Evolutionary conservation across 2,888 invertebrate species (phyloP), one percentile per base, ranked within the genome.

Genomic region (Pseudeuparius sepicola): DNA sequence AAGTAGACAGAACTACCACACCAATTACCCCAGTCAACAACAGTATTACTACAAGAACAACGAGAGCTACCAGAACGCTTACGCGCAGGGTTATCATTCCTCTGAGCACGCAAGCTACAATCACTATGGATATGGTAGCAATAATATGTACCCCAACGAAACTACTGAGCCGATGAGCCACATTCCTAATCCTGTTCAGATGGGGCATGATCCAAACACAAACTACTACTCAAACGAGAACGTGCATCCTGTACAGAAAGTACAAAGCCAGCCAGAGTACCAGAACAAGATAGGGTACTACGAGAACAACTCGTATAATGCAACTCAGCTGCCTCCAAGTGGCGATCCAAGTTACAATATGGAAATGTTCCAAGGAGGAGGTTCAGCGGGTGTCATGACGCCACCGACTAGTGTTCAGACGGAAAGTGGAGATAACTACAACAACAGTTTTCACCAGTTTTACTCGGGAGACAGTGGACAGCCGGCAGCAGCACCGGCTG

Each of bases 361-460:
- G 43, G 65, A 67, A 37, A 59, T 64, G 14, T 59, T 61, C 40
- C 62, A 65, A 34, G 57, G 64, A 5, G 61, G 62, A 11, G 60
- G 60, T 2, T 61, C 64, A 3, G 63, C 66, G 20, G 65, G 64
- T 1, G 66, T 73, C 15, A 73, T 73, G 64, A 72, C 75, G 6
- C 72, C 75, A 4, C 74, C 75, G 0, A 65, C 67, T 25, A 70
- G 65, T 49, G 65, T 65, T 24, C 68, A 67, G 45, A 67, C 67
- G 2, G 79, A 78, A 46, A 70, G 73, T 43, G 68, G 65, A 40
- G 80, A 79, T 39, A 70, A 70, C 41, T 81, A 79, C 57, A 75
- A 73, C 47, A 74, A 73, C 38, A n/a, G n/a, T n/a, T 80, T 76
- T 59, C 78, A 78, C 46, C 78, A 78, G 55, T 80, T 77, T 59